Evolutionary conservation across 2,113 vertebrate genomes (phyloP).

Genomic region (Tachysurus fulvidraco): DNA sequence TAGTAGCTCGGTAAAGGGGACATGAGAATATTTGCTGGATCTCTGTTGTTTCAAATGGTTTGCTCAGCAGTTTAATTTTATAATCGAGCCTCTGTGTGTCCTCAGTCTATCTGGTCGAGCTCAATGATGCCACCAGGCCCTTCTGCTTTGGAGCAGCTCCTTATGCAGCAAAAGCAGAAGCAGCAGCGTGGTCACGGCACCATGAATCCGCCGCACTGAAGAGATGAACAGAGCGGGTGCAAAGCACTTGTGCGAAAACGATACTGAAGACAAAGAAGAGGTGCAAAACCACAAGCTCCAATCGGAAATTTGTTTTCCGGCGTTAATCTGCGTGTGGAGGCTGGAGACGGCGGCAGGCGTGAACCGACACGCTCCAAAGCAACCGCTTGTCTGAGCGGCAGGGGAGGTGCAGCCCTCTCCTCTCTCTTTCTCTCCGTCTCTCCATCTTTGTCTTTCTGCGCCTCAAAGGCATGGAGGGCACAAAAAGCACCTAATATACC

Average conservation of each 20-base stretch:
- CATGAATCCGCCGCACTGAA: constrained; percentile 99
- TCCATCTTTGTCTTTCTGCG: constrained; percentile 65
- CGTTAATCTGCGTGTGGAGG: constrained; percentile 84
- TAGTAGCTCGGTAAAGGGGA: not conserved
- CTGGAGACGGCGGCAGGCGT: constrained; percentile 74
- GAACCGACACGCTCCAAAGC: constrained; percentile 63
- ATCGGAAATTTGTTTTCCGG: constrained; percentile 64
- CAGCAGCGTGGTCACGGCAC: constrained; percentile 93
- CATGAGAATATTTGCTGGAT: not conserved
- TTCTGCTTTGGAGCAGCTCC: constrained; percentile 97
- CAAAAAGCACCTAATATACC: constrained; percentile 80
- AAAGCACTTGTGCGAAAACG: constrained; percentile 70
- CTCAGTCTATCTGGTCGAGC: constrained; percentile 99
- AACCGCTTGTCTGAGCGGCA: constrained; percentile 71
- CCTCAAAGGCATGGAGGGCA: constrained; percentile 79
- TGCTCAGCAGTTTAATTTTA: not conserved
- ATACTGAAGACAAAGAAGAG: constrained; percentile 56
- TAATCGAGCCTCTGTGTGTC: constrained; percentile 13
- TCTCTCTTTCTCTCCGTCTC: constrained; percentile 48
- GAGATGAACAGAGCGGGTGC: constrained; percentile 59
- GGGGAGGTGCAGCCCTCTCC: constrained; percentile 81
- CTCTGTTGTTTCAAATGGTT: not conserved
- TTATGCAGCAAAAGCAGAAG: constrained; percentile 99
- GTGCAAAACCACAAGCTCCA: constrained; percentile 67
- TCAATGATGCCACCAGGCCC: constrained; percentile 99